Conservation (phyloP, 2,888 invertebrate genomes). For the Athalia cordata region DNA sequence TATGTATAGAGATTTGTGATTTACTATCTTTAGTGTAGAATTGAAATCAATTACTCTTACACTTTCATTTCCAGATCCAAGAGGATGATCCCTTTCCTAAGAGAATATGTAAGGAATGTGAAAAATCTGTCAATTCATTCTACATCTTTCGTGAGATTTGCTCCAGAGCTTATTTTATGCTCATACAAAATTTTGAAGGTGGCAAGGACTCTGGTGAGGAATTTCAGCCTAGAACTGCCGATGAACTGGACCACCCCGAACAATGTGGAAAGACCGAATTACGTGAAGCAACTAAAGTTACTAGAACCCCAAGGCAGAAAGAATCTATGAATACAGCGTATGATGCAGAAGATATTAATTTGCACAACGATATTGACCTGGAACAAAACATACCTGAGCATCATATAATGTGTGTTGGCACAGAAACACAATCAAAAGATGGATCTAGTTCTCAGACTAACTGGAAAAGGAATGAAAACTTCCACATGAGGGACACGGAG, state of each 20-base stretch:
- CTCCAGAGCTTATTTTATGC: constrained; percentile 48
- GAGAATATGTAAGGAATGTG: constrained; percentile 52
- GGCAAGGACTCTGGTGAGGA: background rate
- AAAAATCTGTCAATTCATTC: constrained; percentile 49
- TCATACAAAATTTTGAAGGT: constrained; percentile 36
- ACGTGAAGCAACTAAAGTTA: too few relatives aligned
- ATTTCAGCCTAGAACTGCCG: background rate
- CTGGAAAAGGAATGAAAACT: background rate
- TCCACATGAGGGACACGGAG: background rate
- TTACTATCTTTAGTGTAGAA: too few relatives aligned
- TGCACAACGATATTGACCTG: constrained; percentile 10
- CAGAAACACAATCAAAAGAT: constrained; percentile 8
- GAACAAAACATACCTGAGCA: constrained; percentile 43
- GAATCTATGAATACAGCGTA: background rate
- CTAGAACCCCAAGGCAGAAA: background rate
- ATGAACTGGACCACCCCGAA: background rate
- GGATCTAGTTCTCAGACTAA: background rate
- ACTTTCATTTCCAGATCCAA: constrained; percentile 50
- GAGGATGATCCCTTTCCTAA: constrained; percentile 50
- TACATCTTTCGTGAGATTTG: constrained; percentile 54
- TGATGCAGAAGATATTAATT: background rate
- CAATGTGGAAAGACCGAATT: background rate
- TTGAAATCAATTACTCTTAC: background rate
- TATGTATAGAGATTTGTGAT: constrained; percentile 43
- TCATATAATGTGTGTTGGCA: constrained; percentile 38